Evolutionary conservation across 2,888 invertebrate genomes (phyloP), one percentile per base, ranked within the genome.

Genomic region (Pseudococcus jackbeardsleyi): DNA sequence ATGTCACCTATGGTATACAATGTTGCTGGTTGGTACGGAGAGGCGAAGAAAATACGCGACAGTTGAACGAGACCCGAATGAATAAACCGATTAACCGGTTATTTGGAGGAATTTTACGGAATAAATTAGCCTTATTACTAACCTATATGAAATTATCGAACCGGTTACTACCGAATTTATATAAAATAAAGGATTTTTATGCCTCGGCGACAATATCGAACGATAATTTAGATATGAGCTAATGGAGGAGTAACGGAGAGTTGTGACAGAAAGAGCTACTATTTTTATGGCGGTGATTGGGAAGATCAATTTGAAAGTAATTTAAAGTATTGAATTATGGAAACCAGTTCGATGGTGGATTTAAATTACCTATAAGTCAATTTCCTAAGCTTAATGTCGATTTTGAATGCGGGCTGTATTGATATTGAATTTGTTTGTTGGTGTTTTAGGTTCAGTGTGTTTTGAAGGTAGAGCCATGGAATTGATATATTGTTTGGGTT

Each of bases 61-160:
- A 64, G 64, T 64, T 50, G 12, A 50, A 54, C 68, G 68, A 68
- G 68, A 68, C 68, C 12, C 42, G 77, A 77, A 77, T 77, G 77
- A 33, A 42, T 77, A 77, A 77, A 77, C 77, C 26, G n/a, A 77
- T 77, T 42, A 77, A 77, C 77, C 77, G 77, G 77, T 77, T 77
- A 39, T 39, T 33, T 77, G 19, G 26, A 68, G 19, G 68, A 68
- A 68, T 68, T 77, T 77, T 54, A 17, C 5, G 17, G 77, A 77
- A 77, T 77, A 77, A 77, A 77, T 77, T 77, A 77, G 77, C 42
- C 33, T 42, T n/a, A 77, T 42, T 42, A 77, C n/a, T 77, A 77
- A 77, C 77, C 77, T 39, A 77, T 54, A 54, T 54, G 77, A 39
- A 77, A 39, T 77, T 77, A 77, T 33, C 39, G 33, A 77, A 77